Evolutionary conservation across 2,113 vertebrate genomes (phyloP).

Genomic region (Prunella himalayana): DNA sequence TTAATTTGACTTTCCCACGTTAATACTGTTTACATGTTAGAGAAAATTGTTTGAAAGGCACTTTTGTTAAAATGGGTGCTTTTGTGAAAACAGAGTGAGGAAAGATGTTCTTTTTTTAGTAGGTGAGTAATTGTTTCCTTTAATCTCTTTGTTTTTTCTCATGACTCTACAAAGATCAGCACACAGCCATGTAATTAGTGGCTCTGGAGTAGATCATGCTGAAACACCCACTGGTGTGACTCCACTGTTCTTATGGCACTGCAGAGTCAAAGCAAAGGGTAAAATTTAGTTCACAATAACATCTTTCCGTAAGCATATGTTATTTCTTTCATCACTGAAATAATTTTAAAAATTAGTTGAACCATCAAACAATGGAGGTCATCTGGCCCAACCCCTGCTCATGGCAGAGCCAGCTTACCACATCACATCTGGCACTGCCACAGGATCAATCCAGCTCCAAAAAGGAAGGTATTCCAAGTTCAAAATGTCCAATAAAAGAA

Average conservation of each 20-base stretch:
- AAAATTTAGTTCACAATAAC: neutral
- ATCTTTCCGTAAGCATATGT: neutral
- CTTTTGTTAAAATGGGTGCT: neutral
- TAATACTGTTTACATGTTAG: neutral
- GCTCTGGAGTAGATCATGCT: neutral
- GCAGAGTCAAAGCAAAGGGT: neutral
- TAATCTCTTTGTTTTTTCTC: conserved; percentile 25
- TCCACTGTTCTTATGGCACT: neutral
- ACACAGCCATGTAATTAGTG: neutral
- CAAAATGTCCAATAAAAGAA: neutral
- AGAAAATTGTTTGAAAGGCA: neutral
- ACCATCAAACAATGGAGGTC: neutral
- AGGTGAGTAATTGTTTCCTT: conserved; percentile 18
- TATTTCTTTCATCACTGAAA: neutral
- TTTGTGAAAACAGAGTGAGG: neutral
- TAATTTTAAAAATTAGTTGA: neutral
- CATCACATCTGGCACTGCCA: neutral
- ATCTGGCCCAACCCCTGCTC: neutral
- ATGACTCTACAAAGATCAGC: neutral
- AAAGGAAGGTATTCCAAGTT: neutral
- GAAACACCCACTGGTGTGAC: neutral
- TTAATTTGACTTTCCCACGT: neutral
- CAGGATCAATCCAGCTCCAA: neutral
- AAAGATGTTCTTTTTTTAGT: conserved; percentile 30
- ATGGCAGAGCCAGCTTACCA: neutral